Base-by-base conservation (phyloP, 2,797 vertebrate species). In the Gymnopithys bicolor region DNA sequence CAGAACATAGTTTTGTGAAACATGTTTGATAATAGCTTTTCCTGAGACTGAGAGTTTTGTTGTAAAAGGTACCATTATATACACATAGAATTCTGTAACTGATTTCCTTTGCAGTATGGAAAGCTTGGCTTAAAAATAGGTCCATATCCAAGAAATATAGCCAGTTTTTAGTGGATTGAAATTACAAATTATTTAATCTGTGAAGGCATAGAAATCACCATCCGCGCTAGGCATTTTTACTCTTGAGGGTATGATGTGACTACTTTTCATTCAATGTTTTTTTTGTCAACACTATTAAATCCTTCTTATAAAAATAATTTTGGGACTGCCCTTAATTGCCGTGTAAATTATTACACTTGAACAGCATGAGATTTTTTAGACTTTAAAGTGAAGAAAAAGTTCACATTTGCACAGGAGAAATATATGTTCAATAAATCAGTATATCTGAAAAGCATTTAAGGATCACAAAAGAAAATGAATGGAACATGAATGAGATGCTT, bases 391-490 rank as follows among this genome's bases (percentile, higher is more conserved):
- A 84, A 75, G 51, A 60, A 46, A 62, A 76, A 53, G 39, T 49
- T 87, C 12, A 32, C 41, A 25, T 63, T 87, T 82, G 22, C 2
- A 0, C 35, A 33, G 37, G 60, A 49, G 52, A 74, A 86, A 60
- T 59, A 58, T 37, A 33, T 68, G 67, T 69, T 73, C 74, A 87
- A 45, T 94, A 89, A 90, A 82, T 88, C 63, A 84, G 35, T 60
- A 67, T 92, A 91, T 85, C 67, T 89, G 84, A 79, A 92, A 92
- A 87, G 18, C 41, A 16, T 78, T 82, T 92, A 85, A 75, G 41
- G 68, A 79, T 94, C 63, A 85, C 58, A 41, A 48, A 46, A 63
- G 67, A 82, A 95, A 93, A 86, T 76, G 8, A 86, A 84, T 74
- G 88, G 74, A 87, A 89, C 45, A 27, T 53, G 53, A 92, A 82